phyloP scores from a whole-genome alignment of 2,113 vertebrate species.

The Chamaetylas fuelleborni region DNA sequence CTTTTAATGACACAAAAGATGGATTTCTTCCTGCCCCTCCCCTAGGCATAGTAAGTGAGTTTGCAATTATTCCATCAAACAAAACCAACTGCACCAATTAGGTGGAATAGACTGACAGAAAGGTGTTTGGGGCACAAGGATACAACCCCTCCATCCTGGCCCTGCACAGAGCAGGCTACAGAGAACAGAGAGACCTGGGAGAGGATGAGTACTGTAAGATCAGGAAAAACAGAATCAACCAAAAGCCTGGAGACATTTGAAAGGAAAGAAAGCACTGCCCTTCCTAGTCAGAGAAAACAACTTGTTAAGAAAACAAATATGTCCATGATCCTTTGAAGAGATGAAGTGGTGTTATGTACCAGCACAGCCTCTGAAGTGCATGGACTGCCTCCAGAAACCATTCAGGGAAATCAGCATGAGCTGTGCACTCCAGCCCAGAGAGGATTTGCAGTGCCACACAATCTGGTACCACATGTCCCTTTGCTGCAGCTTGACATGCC shows the following conservation, averaged over 20 bases:
- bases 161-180: background rate
- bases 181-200: background rate
- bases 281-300: background rate
- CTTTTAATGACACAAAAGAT: conserved; percentile 20
- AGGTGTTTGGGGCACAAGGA: background rate
- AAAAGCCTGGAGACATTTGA: background rate
- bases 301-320: background rate
- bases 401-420: background rate
- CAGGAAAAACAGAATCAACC: background rate
- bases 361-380: background rate
- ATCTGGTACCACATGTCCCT: background rate
- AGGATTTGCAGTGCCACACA: background rate
- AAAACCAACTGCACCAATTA: background rate
- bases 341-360: background rate
- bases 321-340: background rate
- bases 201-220: background rate
- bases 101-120: background rate
- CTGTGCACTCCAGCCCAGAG: background rate
- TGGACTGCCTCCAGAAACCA: background rate
- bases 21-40: conserved; percentile 14
- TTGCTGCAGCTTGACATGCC: background rate
- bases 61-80: background rate
- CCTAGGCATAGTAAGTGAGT: background rate
- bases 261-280: background rate
- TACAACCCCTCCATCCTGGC: background rate